phyloP scores from a whole-genome alignment of 2,888 invertebrate species.

The Poecilobothrus nobilitatus region DNA sequence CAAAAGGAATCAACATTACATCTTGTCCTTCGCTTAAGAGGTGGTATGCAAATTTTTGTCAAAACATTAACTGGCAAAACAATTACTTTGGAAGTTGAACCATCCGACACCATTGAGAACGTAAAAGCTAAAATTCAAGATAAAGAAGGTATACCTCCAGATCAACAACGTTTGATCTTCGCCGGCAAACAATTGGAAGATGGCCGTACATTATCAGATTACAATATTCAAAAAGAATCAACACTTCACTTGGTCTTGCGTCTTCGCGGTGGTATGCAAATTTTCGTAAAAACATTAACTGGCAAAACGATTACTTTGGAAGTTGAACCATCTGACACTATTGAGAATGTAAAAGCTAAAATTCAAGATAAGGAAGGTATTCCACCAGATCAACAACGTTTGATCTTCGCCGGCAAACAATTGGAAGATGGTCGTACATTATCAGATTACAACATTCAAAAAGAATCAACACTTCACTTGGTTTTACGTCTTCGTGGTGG shows the following conservation, averaged over 20 bases:
- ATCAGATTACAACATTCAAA: conserved; percentile 29
- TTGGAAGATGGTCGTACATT: conserved; percentile 19
- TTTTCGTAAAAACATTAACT: conserved; percentile 34
- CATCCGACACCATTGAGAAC: conserved; percentile 28
- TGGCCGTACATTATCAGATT: conserved; percentile 26
- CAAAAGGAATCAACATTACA: conserved; percentile 34
- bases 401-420: conserved; percentile 19
- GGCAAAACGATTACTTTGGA: conserved; percentile 31
- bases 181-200: conserved; percentile 27
- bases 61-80: conserved; percentile 32
- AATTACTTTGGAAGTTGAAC: conserved; percentile 30
- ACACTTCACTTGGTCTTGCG: conserved; percentile 28
- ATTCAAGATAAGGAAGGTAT: conserved; percentile 20
- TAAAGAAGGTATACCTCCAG: conserved; percentile 27
- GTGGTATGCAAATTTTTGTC: conserved; percentile 55
- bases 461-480: conserved; percentile 44
- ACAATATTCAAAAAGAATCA: conserved; percentile 28
- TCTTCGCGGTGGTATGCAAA: conserved; percentile 32
- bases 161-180: conserved; percentile 27
- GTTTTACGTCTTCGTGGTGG: conserved; percentile 85
- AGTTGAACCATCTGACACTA: conserved; percentile 24
- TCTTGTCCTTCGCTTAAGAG: conserved; percentile 81
- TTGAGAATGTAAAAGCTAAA: conserved; percentile 20
- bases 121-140: conserved; percentile 27
- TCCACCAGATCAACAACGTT: conserved; percentile 20